Percentiles rank a stretch among this genome's conserved stretches.
phyloP scores from a whole-genome alignment of 2,888 invertebrate species.

The Agriopis marginaria region DNA sequence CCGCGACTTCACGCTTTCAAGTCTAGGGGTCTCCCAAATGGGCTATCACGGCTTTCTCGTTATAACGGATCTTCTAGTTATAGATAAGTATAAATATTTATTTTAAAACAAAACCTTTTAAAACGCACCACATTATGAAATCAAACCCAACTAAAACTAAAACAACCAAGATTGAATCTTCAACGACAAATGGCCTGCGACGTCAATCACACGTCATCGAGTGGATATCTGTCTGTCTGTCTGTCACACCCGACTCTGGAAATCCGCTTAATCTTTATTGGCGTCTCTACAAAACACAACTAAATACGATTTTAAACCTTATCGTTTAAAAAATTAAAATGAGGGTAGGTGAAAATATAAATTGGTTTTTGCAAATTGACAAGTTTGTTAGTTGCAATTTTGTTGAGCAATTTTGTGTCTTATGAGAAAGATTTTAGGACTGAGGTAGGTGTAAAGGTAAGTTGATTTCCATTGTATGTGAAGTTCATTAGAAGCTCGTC shows the following conservation, averaged over 20 bases:
- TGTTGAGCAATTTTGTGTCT: conserved; percentile 7
- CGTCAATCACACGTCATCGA: conserved; percentile 70
- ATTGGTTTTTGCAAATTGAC: conserved; percentile 1
- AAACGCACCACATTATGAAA: background rate
- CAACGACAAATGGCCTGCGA: conserved; percentile 48
- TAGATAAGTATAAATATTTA: background rate
- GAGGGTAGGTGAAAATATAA: conserved; percentile 15
- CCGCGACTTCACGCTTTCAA: too few relatives aligned
- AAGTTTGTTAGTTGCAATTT: background rate
- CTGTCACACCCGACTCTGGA: conserved; percentile 55
- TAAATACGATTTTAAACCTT: conserved; percentile 28
- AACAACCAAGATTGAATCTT: conserved; percentile 37
- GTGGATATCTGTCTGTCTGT: conserved; percentile 65
- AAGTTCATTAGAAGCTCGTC: conserved; percentile 47
- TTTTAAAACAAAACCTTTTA: background rate
- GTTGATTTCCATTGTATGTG: conserved; percentile 34
- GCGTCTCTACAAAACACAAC: conserved; percentile 46
- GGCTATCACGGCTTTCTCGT: too few relatives aligned
- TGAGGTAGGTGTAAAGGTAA: conserved; percentile 1
- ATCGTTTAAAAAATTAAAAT: background rate
- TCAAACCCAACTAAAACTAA: conserved; percentile 11
- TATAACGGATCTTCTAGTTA: too few relatives aligned
- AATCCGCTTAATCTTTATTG: conserved; percentile 74
- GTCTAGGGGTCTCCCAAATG: too few relatives aligned
- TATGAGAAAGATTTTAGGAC: conserved; percentile 3